Conservation (phyloP, 2,888 invertebrate genomes). For the Cosmia trapezina region DNA sequence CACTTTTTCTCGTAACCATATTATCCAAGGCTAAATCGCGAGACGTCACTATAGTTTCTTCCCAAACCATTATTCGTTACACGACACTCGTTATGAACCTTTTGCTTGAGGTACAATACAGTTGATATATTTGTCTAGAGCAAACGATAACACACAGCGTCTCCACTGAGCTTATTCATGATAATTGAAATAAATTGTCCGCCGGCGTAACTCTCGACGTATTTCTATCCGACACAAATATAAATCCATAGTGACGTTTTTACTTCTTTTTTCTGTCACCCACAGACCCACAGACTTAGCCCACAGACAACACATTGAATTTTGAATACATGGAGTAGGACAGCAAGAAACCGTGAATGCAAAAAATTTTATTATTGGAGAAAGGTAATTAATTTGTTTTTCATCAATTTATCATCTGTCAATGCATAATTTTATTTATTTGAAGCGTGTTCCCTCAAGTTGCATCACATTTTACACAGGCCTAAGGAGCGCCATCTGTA, state of each 20-base stretch:
- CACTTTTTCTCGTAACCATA: slow-evolving; percentile 90
- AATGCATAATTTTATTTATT: neutral
- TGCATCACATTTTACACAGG: neutral
- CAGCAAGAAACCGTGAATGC: slow-evolving; percentile 25
- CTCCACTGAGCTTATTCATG: slow-evolving; percentile 84
- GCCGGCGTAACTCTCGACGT: slow-evolving; percentile 86
- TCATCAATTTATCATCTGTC: fast-evolving
- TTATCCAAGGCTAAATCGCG: slow-evolving; percentile 89
- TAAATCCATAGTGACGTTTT: slow-evolving; percentile 81
- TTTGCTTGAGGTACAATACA: slow-evolving; percentile 72
- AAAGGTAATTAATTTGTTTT: slow-evolving; percentile 3
- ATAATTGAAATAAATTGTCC: slow-evolving; percentile 88
- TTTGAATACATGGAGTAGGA: slow-evolving; percentile 29
- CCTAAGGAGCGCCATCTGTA: slow-evolving; percentile 37
- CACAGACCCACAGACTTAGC: no score
- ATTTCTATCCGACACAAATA: slow-evolving; percentile 88
- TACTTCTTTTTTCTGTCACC: slow-evolving; percentile 70
- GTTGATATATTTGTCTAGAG: slow-evolving; percentile 79
- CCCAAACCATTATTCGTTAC: slow-evolving; percentile 87
- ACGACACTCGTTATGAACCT: slow-evolving; percentile 77
- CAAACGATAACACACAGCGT: slow-evolving; percentile 80
- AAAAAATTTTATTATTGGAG: neutral
- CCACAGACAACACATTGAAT: slow-evolving; percentile 72
- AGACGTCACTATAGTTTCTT: slow-evolving; percentile 89
- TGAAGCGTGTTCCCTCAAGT: neutral